Evolutionary conservation across 2,888 invertebrate genomes (phyloP), one percentile per base, ranked within the genome.

Genomic region (Chymomyza caudatula): DNA sequence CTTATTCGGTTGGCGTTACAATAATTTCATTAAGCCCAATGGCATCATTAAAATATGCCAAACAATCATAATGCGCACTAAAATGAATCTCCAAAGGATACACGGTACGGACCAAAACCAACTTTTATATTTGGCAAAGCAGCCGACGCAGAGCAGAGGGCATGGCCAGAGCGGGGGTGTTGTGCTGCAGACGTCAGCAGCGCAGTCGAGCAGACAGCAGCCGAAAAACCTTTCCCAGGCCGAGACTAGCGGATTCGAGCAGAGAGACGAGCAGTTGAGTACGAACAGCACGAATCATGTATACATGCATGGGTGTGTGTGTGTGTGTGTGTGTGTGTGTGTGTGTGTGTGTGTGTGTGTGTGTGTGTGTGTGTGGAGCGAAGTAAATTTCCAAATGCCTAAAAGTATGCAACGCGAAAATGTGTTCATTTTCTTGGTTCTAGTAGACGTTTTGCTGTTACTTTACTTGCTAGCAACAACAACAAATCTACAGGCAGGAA

Each of bases 11-110:
- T 66, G 67, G 63, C 71, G 73, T 76, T 78, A 85, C 83, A 77
- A 85, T 83, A 83, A 83, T 83, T 83, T 85, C 83, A 83, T 83
- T 85, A 85, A 77, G 78, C 85, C 85, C 84, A 83, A 85, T 80
- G 84, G 83, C 81, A 83, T 81, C 81, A 85, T 83, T 85, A 85
- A 85, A 83, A 81, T 83, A 83, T 78, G 74, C 78, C 78, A 69
- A 74, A 83, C 80, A 83, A 85, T 79, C 85, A 82, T 85, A 83
- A 76, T 77, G 82, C 66, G 69, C 75, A 71, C 51, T 43, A 65
- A 67, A 64, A 65, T 42, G 19, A 64, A 53, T 52, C 71, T 59
- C 70, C 60, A 72, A 64, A 65, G 62, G 56, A 56, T 63, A 62
- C 62, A 68, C 43, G 51, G 61, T n/a, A 49, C 37, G 51, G 60